Percentiles rank a stretch among this genome's conserved stretches.
Evolutionary conservation across 23 tunicate species (phyloP).

Genomic region (Trididemnum miniatum): DNA sequence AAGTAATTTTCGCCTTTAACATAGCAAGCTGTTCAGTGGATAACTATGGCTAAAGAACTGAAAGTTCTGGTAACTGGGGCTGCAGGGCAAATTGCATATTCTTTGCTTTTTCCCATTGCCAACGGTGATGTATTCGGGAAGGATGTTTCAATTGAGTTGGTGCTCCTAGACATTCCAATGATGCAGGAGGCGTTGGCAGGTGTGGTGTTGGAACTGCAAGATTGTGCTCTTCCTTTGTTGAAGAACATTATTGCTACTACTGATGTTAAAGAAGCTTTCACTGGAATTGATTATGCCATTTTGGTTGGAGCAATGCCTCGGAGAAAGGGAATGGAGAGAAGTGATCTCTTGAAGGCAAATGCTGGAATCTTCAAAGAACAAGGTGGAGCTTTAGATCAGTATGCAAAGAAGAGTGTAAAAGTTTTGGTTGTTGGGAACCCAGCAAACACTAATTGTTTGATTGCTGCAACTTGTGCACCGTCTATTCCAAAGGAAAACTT

Average conservation of each 20-base stretch:
- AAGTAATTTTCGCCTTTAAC: no score
- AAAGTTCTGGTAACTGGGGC: conserved; percentile 99
- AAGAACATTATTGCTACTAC: conserved; percentile 75
- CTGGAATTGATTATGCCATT: conserved; percentile 87
- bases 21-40: no score
- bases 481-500: conserved; percentile 88
- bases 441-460: conserved; percentile 96
- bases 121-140: conserved; percentile 98
- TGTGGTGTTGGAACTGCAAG: conserved; percentile 87
- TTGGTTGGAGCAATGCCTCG: conserved; percentile 99
- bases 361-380: conserved; percentile 85
- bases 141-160: conserved; percentile 61
- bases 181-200: conserved; percentile 82
- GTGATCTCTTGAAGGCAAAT: conserved; percentile 89
- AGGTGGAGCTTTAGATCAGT: conserved; percentile 81
- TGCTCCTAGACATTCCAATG: conserved; percentile 75
- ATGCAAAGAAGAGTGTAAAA: conserved; percentile 91
- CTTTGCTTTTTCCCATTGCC: conserved; percentile 83
- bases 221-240: conserved; percentile 92
- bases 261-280: conserved; percentile 79
- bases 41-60: conserved; percentile 21
- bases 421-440: conserved; percentile 99
- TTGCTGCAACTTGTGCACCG: conserved; percentile 85
- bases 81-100: conserved; percentile 98
- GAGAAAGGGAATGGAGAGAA: conserved; percentile 95